Base-by-base conservation (phyloP, 2,888 invertebrate species). In the Ametastegia equiseti region DNA sequence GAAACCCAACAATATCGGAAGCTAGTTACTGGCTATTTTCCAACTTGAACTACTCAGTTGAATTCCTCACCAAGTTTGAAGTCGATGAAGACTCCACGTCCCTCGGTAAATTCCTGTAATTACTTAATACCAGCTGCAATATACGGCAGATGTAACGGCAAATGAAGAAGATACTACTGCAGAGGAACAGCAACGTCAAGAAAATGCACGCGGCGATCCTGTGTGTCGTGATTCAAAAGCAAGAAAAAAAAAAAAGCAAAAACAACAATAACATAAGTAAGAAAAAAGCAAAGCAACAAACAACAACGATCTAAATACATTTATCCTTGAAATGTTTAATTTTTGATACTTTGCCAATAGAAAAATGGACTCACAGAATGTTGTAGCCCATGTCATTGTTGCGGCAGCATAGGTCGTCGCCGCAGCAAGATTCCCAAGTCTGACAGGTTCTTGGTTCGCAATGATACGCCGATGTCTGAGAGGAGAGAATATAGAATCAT, bases 341-440 rank as follows among this genome's bases (percentile, higher is more conserved):
- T n/a, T n/a, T n/a, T n/a, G n/a, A n/a, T n/a, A n/a, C n/a, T n/a
- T n/a, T n/a, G n/a, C 5, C 23, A 54, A 23, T 54, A 36, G 13
- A 50, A 19, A 9, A 13, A 33, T 19, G 5, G 36, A 54, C 54
- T 75, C 15, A 75, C 75, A 54, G 30, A 15, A 75, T 6, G 36
- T 75, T 19, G 15, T 23, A 50, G 4, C 19, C 11, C 5, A 50
- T 9, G 36, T 75, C 54, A 36, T 33, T 50, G 13, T 36, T 54
- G 7, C 6, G n/a, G 19, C 75, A 75, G 33, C 75, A 75, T 36
- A 3, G 30, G 13, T 75, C 19, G 11, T 75, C 54, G 1, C 23
- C 75, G 75, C 75, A 75, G 75, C 75, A 75, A 19, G 7, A 54
- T 36, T 75, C 50, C 9, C n/a, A n/a, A 27, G 54, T 5, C 19